Conservation (phyloP, 2,888 invertebrate genomes). For the Lobophora halterata region DNA sequence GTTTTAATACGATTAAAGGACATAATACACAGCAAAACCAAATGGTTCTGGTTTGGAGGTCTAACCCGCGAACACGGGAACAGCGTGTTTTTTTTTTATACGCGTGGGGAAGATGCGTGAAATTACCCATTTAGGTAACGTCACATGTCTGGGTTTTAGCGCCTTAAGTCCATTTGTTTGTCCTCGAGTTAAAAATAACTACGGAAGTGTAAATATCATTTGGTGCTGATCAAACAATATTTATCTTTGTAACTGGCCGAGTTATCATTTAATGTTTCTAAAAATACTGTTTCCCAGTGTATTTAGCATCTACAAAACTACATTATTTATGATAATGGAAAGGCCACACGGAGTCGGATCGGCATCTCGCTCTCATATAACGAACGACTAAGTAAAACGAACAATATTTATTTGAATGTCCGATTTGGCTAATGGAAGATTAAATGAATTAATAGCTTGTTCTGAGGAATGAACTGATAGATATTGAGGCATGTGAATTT, state of each 20-base stretch:
- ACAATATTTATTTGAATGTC: slow-evolving; percentile 36
- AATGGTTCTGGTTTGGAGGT: too few species aligned
- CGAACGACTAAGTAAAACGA: slow-evolving; percentile 26
- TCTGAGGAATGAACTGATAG: slow-evolving; percentile 15
- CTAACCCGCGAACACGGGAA: too few species aligned
- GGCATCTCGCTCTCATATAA: slow-evolving; percentile 19
- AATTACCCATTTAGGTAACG: too few species aligned
- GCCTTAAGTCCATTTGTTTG: slow-evolving; percentile 44
- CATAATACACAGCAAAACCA: too few species aligned
- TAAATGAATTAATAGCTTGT: slow-evolving; percentile 29
- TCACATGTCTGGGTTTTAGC: too few species aligned
- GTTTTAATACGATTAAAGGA: too few species aligned
- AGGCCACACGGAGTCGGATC: slow-evolving; percentile 25
- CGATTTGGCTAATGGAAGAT: slow-evolving; percentile 36
- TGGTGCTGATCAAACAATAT: slow-evolving; percentile 53
- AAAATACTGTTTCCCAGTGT: slow-evolving; percentile 17
- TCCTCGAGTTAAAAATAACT: slow-evolving; percentile 51
- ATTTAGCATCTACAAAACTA: slow-evolving; percentile 10
- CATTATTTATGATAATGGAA: slow-evolving; percentile 14
- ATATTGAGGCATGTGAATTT: slow-evolving; percentile 14
- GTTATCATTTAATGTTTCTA: slow-evolving; percentile 22
- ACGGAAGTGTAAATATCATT: slow-evolving; percentile 59
- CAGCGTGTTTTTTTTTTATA: too few species aligned
- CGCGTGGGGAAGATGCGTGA: too few species aligned
- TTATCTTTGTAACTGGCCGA: slow-evolving; percentile 40